Base-by-base conservation (phyloP, 2,113 vertebrate species). In the Rhinolophus sinicus region DNA sequence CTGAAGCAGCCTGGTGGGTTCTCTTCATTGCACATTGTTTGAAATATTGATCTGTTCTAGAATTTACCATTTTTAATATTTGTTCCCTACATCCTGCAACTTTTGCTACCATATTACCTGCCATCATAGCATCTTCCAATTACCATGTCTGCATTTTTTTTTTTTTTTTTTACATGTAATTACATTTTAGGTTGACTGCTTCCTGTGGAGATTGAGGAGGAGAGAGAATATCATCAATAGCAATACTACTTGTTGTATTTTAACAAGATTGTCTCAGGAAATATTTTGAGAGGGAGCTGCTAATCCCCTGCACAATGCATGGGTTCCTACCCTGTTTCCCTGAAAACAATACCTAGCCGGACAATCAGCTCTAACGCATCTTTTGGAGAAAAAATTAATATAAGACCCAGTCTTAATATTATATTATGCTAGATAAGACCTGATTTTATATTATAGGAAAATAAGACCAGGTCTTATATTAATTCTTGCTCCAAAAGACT, bases 41-140 rank as follows among this genome's bases (percentile, higher is more conserved):
- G 38, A 84, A 96, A 67, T 65, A 70, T 14, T 44, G 26, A 90
- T 30, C 60, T 81, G 47, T 38, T 92, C 24, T 58, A 47, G 16
- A 95, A 88, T 81, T 64, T 58, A 22, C 75, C 44, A 87, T 70
- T 87, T 92, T 84, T 65, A 60, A 64, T 75, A 81, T 33, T 76
- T 47, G 6, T 88, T 86, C 30, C 52, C 40, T 33, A 50, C 54
- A 93, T 35, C 62, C 24, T 78, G 15, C 8, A n/a, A 56, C 77
- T 95, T 94, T 15, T 52, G 56, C 35, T 82, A 90, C 62, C 47
- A 16, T 14, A 65, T 75, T 73, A 90, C 56, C 67, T 92, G 87
- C 65, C 44, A 93, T 83, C 56, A 33, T 70, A 75, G 93, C 88
- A 97, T 86, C 96, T 95, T 94, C 60, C 78, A 95, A 96, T 93